A percentile compares a stretch with the other conserved stretches of the same genome.
phyloP scores from a whole-genome alignment of 2,113 vertebrate genomes.

The Asarcornis scutulata region DNA sequence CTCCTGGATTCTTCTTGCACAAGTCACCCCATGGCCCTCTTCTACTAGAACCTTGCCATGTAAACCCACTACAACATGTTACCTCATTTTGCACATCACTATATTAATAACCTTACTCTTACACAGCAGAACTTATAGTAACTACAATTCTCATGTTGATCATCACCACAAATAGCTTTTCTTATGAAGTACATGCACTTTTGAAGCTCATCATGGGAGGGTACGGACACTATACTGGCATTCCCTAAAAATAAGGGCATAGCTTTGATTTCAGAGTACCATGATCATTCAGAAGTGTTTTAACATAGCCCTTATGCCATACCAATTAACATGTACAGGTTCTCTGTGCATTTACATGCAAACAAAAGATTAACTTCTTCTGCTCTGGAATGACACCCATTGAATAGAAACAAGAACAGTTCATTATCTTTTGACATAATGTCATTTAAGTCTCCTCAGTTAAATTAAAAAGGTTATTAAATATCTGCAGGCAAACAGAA shows the following conservation, averaged over 20 bases:
- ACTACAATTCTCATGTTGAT: neutral
- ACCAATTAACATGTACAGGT: neutral
- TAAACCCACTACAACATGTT: too few species aligned
- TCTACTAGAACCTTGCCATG: too few species aligned
- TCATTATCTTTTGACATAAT: neutral
- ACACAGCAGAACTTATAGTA: neutral
- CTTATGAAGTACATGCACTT: neutral
- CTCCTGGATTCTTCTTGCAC: too few species aligned
- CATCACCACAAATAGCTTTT: fast-evolving
- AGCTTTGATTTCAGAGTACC: neutral
- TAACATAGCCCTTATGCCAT: neutral
- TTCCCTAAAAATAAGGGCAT: neutral
- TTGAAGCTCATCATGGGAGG: neutral
- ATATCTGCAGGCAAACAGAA: neutral
- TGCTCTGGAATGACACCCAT: neutral
- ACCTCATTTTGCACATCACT: too few species aligned
- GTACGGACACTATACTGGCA: neutral
- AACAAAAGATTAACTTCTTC: neutral
- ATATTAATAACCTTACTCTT: too few species aligned
- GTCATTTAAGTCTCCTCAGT: neutral
- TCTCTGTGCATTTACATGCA: neutral
- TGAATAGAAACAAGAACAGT: neutral
- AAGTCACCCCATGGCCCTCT: too few species aligned
- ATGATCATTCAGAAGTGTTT: neutral
- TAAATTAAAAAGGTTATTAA: neutral